Conservation (phyloP, 2,113 vertebrate species). For the Fukomys damarensis region DNA sequence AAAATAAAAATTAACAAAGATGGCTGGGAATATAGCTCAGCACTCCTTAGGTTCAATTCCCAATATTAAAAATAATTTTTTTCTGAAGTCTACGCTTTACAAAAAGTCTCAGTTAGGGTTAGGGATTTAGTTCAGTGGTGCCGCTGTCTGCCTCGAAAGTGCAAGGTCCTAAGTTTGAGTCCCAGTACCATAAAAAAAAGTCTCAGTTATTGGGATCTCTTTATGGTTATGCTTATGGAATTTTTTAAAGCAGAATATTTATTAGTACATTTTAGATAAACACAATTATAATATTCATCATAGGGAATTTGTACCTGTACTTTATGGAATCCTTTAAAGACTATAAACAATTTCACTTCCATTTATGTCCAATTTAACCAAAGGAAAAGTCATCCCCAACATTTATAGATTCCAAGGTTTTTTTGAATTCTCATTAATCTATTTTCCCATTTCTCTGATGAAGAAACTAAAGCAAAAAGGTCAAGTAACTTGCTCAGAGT, state of each 20-base stretch:
- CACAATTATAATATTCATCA: too few relatives aligned
- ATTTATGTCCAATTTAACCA: background rate
- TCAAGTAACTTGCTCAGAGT: background rate
- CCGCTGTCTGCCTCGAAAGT: too few relatives aligned
- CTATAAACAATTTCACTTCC: background rate
- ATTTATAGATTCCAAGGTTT: background rate
- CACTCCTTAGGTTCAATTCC: background rate
- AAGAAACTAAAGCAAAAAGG: constrained; percentile 23
- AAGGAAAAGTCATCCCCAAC: background rate
- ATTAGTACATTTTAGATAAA: too few relatives aligned
- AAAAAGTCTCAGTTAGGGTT: too few relatives aligned
- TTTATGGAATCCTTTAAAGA: background rate
- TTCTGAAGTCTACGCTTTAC: background rate
- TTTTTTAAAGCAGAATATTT: background rate
- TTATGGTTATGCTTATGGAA: background rate
- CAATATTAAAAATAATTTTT: background rate
- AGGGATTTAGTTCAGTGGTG: too few relatives aligned
- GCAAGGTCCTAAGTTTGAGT: too few relatives aligned
- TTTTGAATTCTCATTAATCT: constrained; percentile 6
- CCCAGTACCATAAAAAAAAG: too few relatives aligned
- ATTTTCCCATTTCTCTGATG: background rate
- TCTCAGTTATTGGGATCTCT: background rate
- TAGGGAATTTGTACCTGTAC: too few relatives aligned
- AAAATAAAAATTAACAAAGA: background rate
- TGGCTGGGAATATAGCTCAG: background rate